phyloP scores from a whole-genome alignment of 1,140 invertebrate genomes.

The Zaprionus vittiger region DNA sequence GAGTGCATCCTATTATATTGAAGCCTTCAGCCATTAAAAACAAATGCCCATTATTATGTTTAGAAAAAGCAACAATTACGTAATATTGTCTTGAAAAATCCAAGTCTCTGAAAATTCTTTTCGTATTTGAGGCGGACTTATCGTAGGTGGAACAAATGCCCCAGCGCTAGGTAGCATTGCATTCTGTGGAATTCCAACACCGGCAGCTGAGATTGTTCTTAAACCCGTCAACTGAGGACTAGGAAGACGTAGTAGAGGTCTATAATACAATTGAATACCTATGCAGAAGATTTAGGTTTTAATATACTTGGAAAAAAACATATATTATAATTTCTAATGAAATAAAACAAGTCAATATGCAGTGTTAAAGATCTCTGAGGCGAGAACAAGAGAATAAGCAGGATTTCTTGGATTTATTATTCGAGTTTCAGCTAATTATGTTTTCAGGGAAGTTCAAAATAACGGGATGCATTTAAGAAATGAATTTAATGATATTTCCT shows the following conservation, averaged over 20 bases:
- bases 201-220: neutral
- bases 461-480: neutral
- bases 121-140: conserved; percentile 28
- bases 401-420: neutral
- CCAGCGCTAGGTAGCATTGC: neutral
- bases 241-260: neutral
- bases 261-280: neutral
- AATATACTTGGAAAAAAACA: neutral
- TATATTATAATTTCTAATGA: neutral
- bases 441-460: neutral
- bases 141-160: neutral
- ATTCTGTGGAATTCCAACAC: neutral
- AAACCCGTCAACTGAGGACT: neutral
- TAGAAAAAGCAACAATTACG: conserved; percentile 26
- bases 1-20: conserved; percentile 4
- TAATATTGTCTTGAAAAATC: conserved; percentile 42
- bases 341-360: neutral
- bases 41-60: neutral
- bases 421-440: neutral
- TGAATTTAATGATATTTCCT: neutral
- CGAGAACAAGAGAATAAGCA: neutral
- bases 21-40: neutral
- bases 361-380: neutral
- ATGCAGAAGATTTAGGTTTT: neutral
- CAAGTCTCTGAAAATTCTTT: conserved; percentile 61